Percentiles rank a stretch among this genome's conserved stretches.
Evolutionary conservation across 2,888 invertebrate genomes (phyloP).

Genomic region (Serripes groenlandicus): DNA sequence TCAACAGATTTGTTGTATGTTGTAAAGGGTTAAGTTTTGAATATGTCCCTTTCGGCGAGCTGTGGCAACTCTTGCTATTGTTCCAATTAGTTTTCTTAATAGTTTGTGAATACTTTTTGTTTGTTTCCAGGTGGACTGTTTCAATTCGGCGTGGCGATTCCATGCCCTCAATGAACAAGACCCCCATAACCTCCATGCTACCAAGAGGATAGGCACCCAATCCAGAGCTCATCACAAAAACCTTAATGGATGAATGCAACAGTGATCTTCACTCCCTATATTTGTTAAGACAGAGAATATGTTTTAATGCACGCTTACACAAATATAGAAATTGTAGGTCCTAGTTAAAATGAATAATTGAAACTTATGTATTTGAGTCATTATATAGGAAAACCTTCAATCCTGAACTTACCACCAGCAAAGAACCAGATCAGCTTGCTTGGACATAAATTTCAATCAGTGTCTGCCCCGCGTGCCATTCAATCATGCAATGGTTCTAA

Average conservation of each 20-base stretch:
- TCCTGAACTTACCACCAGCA: too few species aligned
- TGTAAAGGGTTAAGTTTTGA: not conserved
- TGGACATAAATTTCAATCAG: too few species aligned
- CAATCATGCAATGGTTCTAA: too few species aligned
- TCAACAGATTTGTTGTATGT: not conserved
- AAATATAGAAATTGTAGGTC: constrained; percentile 2
- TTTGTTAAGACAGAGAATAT: constrained; percentile 1
- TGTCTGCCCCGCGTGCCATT: too few species aligned
- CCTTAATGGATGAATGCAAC: constrained; percentile 59
- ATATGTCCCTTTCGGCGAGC: not conserved
- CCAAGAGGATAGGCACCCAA: constrained; percentile 61
- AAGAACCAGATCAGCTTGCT: too few species aligned
- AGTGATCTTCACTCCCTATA: not conserved
- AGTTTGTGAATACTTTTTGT: not conserved
- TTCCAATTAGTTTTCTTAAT: too few species aligned
- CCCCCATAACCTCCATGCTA: constrained; percentile 52
- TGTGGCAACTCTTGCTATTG: too few species aligned
- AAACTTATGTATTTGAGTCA: not conserved
- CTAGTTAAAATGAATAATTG: not conserved
- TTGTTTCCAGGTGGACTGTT: constrained; percentile 61
- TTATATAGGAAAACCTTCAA: not conserved
- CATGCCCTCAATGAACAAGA: constrained; percentile 64
- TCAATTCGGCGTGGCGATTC: constrained; percentile 62
- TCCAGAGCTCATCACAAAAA: constrained; percentile 65
- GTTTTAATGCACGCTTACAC: constrained; percentile 5